Evolutionary conservation across 2,113 vertebrate genomes (phyloP), one percentile per base, ranked within the genome.

Genomic region (Cottus gobio): DNA sequence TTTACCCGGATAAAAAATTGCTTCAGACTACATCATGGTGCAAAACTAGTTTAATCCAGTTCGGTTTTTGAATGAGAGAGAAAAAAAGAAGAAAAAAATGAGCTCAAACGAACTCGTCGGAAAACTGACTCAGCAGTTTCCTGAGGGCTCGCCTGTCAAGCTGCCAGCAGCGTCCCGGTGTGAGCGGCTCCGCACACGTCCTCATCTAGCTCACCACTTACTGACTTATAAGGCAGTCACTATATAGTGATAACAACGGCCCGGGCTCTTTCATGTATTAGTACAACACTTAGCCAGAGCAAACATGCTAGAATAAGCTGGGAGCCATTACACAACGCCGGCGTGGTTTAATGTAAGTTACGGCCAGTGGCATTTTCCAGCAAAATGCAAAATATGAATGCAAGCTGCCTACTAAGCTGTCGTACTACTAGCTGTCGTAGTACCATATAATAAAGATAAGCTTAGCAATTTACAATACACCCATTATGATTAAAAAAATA

Each of bases 101-200:
- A 31, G 30, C 18, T n/a, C 7, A 6, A 22, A 24, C 62, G 20
- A 50, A 60, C 2, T 37, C 6, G 9, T 48, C 75, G 42, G 18
- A 31, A 48, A 57, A 26, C 7, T 86, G 79, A 86, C 36, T 79
- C 71, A 75, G 75, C 84, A 79, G 64, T 62, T 66, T 28, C 3
- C 26, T 0, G 39, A 22, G 7, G 52, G 36, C 72, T 42, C 71
- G 57, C 22, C 28, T 76, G 71, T 82, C 73, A 71, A 20, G 30
- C 22, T 71, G 73, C 44, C 37, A 36, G 42, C 15, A 8, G 9
- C 57, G 56, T 30, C 15, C 48, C 68, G 15, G 8, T n/a, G 37
- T 16, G 15, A 30, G n/a, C 22, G 9, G n/a, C 16, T 15, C 46
- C 46, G 4, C 28, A 8, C 57, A 18, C 34, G 56, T 11, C 26